phyloP scores from a whole-genome alignment of 1,140 invertebrate genomes.

The Drosophila biarmipes region DNA sequence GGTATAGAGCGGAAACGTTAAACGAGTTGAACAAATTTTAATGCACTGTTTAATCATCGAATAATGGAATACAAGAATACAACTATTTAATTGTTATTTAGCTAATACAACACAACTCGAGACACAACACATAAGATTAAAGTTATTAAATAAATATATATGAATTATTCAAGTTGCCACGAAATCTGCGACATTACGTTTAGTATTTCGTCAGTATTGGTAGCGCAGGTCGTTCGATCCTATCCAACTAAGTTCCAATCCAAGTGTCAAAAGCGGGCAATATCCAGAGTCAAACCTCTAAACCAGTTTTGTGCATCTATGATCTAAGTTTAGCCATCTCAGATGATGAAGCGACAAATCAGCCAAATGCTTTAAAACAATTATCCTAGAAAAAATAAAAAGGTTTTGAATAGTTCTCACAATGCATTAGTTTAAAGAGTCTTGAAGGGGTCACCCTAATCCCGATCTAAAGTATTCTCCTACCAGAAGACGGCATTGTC shows the following conservation, averaged over 20 bases:
- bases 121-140: conserved; percentile 43
- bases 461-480: conserved; percentile 2
- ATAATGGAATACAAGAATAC: conserved; percentile 65
- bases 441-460: neutral
- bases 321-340: conserved; percentile 28
- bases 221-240: conserved; percentile 20
- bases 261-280: conserved; percentile 37
- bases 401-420: neutral
- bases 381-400: neutral
- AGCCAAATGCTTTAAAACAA: conserved; percentile 34
- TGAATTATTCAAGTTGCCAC: conserved; percentile 37
- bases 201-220: conserved; percentile 54
- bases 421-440: conserved; percentile 4
- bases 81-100: conserved; percentile 77
- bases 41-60: conserved; percentile 84
- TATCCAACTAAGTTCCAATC: conserved; percentile 59
- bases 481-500: conserved; percentile 25
- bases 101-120: conserved; percentile 48
- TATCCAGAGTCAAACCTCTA: conserved; percentile 14
- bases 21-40: conserved; percentile 77
- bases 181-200: conserved; percentile 32
- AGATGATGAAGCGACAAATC: conserved; percentile 34
- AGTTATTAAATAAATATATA: conserved; percentile 40
- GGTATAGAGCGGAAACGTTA: conserved; percentile 44
- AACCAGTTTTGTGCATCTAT: conserved; percentile 14